A percentile compares a stretch with the other conserved stretches of the same genome.
These are phyloP conservation scores for Bombus pyrosoma DNA, from an alignment of 1,140 invertebrate genomes.

Conservation along the genomic window DNA sequence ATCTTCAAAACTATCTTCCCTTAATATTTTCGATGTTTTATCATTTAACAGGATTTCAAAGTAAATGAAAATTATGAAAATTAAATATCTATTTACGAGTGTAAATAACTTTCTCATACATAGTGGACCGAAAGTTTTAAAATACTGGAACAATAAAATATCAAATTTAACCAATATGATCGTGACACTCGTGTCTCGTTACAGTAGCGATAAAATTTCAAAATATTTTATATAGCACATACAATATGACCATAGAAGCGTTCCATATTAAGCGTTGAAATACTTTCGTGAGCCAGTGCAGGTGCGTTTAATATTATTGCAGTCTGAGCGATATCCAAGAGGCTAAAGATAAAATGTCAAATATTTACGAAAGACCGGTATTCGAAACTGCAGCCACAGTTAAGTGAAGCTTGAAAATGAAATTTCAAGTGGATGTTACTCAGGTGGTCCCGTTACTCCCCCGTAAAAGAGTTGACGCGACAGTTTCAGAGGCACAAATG, in stretches of 20 bases:
- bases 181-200: too few species aligned
- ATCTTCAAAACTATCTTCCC: not conserved
- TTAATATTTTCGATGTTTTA: not conserved
- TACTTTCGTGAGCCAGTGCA: too few species aligned
- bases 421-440: constrained; percentile 70
- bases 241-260: too few species aligned
- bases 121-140: too few species aligned
- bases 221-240: too few species aligned
- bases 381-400: constrained; percentile 11
- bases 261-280: too few species aligned
- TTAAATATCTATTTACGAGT: too few species aligned
- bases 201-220: too few species aligned
- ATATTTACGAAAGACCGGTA: constrained; percentile 13
- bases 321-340: not conserved
- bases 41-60: not conserved
- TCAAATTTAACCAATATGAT: too few species aligned
- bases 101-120: too few species aligned
- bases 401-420: constrained; percentile 60
- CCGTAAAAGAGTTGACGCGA: constrained; percentile 64
- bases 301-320: not conserved
- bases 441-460: constrained; percentile 68
- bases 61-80: too few species aligned
- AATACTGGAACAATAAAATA: too few species aligned
- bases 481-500: constrained; percentile 75
- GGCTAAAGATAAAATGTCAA: not conserved